A percentile compares a stretch with the other conserved stretches of the same genome.
Evolutionary conservation across 2,113 vertebrate species (phyloP).

Genomic region (Hypocryptadius cinnamomeus): DNA sequence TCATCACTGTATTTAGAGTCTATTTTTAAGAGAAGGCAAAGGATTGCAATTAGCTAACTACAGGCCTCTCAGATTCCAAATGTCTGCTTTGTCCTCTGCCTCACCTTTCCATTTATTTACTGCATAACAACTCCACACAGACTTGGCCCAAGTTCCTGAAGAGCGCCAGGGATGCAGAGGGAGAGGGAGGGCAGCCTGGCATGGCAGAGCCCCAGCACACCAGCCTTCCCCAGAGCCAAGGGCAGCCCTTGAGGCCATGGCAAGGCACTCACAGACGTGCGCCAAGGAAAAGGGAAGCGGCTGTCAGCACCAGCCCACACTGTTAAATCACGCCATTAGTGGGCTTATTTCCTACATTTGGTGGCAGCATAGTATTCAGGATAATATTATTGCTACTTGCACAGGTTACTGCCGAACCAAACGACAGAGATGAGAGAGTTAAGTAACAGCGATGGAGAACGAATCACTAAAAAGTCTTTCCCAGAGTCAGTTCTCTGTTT

Average conservation of each 20-base stretch:
- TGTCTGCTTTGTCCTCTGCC: constrained; percentile 34
- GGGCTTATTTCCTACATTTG: constrained; percentile 42
- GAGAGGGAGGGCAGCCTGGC: neutral
- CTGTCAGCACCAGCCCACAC: neutral
- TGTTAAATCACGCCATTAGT: neutral
- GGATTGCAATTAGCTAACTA: constrained; percentile 20
- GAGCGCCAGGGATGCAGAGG: neutral
- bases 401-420: neutral
- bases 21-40: constrained; percentile 50
- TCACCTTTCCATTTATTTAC: constrained; percentile 22
- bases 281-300: neutral
- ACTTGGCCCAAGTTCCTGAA: neutral
- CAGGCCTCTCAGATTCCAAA: constrained; percentile 34
- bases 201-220: neutral
- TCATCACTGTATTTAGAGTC: constrained; percentile 16
- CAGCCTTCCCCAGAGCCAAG: neutral
- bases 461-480: constrained; percentile 28
- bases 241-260: neutral
- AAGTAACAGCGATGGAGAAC: neutral
- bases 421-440: neutral
- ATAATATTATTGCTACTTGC: neutral
- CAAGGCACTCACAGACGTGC: accelerated
- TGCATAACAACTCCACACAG: neutral
- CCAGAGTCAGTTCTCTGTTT: neutral
- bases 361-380: constrained; percentile 54